phyloP scores from a whole-genome alignment of 1,140 invertebrate genomes.

The Zaprionus vittiger region DNA sequence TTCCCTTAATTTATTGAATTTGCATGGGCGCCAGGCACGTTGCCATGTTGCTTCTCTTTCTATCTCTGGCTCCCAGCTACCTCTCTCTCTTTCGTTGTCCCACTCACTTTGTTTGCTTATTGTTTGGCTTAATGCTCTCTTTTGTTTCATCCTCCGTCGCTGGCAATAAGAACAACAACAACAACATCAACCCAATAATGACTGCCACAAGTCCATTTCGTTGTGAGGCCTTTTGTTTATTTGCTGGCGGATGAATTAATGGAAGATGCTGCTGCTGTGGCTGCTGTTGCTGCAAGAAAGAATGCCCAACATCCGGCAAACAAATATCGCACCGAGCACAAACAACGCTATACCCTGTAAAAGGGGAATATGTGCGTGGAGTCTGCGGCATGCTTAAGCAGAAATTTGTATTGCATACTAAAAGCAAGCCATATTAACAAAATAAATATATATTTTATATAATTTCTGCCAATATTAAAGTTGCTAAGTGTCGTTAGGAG shows the following conservation, averaged over 20 bases:
- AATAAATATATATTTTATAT: no score
- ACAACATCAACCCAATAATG: conserved; percentile 69
- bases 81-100: neutral
- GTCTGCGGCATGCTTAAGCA: no score
- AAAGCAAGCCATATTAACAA: neutral
- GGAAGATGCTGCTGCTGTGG: conserved; percentile 45
- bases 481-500: neutral
- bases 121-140: conserved; percentile 53
- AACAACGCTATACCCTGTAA: conserved; percentile 9
- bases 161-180: conserved; percentile 44
- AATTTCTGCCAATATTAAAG: neutral
- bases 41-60: conserved; percentile 55
- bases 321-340: conserved; percentile 7
- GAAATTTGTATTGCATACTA: no score
- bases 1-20: conserved; percentile 81
- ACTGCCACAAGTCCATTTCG: conserved; percentile 70
- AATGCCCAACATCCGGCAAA: conserved; percentile 34
- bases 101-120: conserved; percentile 23
- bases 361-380: neutral
- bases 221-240: conserved; percentile 69
- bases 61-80: neutral
- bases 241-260: conserved; percentile 71
- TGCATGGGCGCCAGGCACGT: conserved; percentile 58
- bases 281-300: conserved; percentile 35
- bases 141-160: conserved; percentile 54